phyloP scores from a whole-genome alignment of 2,113 vertebrate genomes.

The Tetrao urogallus region DNA sequence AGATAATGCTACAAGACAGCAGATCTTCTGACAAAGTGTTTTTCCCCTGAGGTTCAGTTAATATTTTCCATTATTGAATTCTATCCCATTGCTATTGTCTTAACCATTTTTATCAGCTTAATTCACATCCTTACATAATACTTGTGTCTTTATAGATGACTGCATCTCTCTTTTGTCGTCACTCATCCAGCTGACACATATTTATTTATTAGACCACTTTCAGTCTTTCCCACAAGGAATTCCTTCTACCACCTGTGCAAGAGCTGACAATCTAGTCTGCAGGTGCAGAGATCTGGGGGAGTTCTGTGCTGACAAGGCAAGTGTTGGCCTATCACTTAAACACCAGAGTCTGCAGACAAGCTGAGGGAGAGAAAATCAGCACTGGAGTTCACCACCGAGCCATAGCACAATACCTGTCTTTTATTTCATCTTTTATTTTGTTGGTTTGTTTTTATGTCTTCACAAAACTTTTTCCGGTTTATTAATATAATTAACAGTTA shows the following conservation, averaged over 20 bases:
- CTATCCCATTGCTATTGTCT: neutral
- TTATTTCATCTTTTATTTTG: neutral
- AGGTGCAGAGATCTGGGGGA: neutral
- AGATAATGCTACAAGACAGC: neutral
- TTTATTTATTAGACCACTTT: neutral
- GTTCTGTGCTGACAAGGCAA: neutral
- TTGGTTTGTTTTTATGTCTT: neutral
- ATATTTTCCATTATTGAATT: slow-evolving; percentile 15
- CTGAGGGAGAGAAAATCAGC: neutral
- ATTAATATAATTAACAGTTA: neutral
- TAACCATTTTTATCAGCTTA: neutral
- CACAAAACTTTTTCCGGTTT: neutral
- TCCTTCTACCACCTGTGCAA: neutral
- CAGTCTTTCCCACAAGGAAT: neutral
- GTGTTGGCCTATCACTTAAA: neutral
- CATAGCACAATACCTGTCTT: neutral
- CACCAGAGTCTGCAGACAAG: neutral
- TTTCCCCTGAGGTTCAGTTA: neutral
- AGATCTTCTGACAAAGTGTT: neutral
- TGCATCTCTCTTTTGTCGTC: neutral
- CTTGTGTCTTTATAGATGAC: neutral
- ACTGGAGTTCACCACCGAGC: neutral
- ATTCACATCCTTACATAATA: neutral
- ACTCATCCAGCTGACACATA: neutral
- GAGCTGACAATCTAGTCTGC: neutral